These are phyloP conservation scores for Tiaroga cobitis DNA, from an alignment of 2,797 vertebrate genomes.

Conservation along the genomic window DNA sequence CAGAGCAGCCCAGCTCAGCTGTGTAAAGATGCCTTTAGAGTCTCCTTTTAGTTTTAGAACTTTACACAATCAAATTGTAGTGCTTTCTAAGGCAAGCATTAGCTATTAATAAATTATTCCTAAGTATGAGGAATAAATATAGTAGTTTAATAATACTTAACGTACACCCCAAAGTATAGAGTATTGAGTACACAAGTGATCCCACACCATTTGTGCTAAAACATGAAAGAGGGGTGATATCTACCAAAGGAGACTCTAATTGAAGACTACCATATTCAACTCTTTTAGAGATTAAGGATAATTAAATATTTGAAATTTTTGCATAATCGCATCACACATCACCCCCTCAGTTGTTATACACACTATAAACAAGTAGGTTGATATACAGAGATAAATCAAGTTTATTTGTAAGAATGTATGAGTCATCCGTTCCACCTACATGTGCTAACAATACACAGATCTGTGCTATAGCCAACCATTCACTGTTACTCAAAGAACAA, in stretches of 20 bases:
- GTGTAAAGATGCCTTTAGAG: background rate
- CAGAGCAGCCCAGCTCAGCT: background rate
- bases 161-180: no score
- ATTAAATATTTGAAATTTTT: background rate
- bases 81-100: no score
- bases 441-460: constrained; percentile 26
- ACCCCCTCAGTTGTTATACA: constrained; percentile 7
- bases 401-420: constrained; percentile 19
- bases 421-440: constrained; percentile 10
- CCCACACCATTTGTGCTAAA: background rate
- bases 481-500: background rate
- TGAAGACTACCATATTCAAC: background rate
- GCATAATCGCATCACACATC: constrained; percentile 4
- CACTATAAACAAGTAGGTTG: constrained; percentile 8
- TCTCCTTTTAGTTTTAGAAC: background rate
- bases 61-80: background rate
- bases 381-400: constrained; percentile 16
- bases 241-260: background rate
- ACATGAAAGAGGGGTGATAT: background rate
- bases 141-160: no score
- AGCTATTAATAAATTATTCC: background rate
- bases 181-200: background rate
- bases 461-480: constrained; percentile 19
- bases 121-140: background rate
- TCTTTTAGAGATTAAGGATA: background rate